A percentile compares a stretch with the other conserved stretches of the same genome.
Conservation (phyloP, 2,888 invertebrate genomes). For the Eupithecia abbreviata region DNA sequence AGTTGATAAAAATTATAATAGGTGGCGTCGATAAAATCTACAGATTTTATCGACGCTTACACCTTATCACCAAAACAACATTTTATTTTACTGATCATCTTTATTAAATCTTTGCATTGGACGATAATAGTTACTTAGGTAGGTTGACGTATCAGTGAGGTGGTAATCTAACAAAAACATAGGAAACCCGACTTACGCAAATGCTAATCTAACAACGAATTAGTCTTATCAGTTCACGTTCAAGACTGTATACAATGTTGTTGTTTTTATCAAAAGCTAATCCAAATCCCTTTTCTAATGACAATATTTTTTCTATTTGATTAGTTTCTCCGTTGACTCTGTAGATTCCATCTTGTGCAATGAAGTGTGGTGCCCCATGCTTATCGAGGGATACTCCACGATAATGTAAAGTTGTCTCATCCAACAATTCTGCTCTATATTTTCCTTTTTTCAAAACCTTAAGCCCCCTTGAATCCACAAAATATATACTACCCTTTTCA, state of each 20-base stretch:
- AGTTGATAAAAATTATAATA: neutral
- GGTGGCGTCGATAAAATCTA: too few species aligned
- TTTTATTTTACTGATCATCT: neutral
- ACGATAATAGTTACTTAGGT: neutral
- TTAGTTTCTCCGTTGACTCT: constrained; percentile 51
- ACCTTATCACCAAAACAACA: neutral
- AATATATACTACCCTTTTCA: constrained; percentile 54
- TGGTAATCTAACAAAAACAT: neutral
- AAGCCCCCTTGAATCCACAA: constrained; percentile 58
- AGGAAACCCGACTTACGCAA: neutral
- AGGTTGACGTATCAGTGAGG: neutral
- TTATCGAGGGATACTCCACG: constrained; percentile 60
- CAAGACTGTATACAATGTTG: constrained; percentile 64
- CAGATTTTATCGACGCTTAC: neutral
- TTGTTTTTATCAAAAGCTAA: constrained; percentile 66
- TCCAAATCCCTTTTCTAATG: constrained; percentile 60
- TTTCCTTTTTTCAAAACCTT: constrained; percentile 52
- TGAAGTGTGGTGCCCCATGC: constrained; percentile 56
- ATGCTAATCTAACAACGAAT: constrained; percentile 39
- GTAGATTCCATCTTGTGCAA: constrained; percentile 65
- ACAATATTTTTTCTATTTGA: constrained; percentile 49
- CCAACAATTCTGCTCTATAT: constrained; percentile 48
- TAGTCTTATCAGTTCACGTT: constrained; percentile 61
- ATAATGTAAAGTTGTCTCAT: constrained; percentile 52
- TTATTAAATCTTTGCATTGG: neutral